phyloP scores from a whole-genome alignment of 2,797 vertebrate genomes.

The Enteromius fasciolatus region DNA sequence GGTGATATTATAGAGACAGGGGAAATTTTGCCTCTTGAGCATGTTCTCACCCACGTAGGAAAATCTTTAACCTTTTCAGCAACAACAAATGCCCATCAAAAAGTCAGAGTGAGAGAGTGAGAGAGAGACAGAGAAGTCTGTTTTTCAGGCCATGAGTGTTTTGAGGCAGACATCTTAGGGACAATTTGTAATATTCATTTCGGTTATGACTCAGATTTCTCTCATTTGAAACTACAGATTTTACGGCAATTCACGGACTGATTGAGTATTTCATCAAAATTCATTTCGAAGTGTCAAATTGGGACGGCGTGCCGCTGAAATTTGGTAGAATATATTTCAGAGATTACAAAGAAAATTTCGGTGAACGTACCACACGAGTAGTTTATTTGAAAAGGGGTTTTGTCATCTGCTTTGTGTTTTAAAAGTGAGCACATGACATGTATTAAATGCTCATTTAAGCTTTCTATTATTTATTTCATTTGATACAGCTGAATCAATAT shows the following conservation, averaged over 20 bases:
- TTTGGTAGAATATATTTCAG: neutral
- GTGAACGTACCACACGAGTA: neutral
- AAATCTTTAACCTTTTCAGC: slow-evolving; percentile 96
- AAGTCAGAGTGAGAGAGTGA: slow-evolving; percentile 50
- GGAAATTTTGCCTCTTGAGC: slow-evolving; percentile 95
- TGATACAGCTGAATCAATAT: neutral
- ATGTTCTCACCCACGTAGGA: slow-evolving; percentile 95
- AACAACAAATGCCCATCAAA: slow-evolving; percentile 76
- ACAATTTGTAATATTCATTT: slow-evolving; percentile 34
- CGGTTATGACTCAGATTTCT: slow-evolving; percentile 30
- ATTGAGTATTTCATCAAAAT: slow-evolving; percentile 30
- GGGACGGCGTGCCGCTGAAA: neutral
- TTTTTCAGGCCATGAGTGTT: slow-evolving; percentile 55
- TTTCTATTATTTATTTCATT: neutral
- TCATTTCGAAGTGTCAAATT: slow-evolving; percentile 4
- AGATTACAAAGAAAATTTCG: neutral
- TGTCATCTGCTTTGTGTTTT: neutral
- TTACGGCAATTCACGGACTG: neutral
- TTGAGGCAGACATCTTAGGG: slow-evolving; percentile 41
- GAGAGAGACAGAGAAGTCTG: slow-evolving; percentile 61
- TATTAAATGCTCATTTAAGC: neutral
- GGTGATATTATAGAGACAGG: slow-evolving; percentile 93
- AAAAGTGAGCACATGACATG: neutral
- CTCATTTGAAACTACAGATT: slow-evolving; percentile 12
- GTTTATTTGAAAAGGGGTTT: neutral